These are phyloP conservation scores for Brachyhypopomus occidentalis DNA, from an alignment of 2,113 vertebrate genomes.

Conservation along the genomic window DNA sequence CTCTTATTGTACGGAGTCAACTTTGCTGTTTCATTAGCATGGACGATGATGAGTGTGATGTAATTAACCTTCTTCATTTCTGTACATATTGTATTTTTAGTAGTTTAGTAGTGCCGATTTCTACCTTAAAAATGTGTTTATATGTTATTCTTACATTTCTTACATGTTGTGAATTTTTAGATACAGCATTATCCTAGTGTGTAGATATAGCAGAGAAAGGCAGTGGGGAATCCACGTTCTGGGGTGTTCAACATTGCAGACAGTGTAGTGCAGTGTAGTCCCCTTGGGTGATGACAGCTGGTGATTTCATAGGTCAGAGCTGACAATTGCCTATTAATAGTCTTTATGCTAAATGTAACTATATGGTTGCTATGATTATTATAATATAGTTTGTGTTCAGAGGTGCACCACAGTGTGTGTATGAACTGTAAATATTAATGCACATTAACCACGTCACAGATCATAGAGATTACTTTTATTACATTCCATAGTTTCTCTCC, in stretches of 20 bases:
- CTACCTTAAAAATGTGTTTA: neutral
- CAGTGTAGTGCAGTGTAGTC: too few relatives aligned
- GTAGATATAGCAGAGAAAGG: neutral
- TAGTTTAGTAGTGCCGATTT: neutral
- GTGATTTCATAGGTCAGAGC: neutral
- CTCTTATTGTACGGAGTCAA: neutral
- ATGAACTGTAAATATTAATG: conserved; percentile 12
- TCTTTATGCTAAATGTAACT: neutral
- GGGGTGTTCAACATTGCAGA: too few relatives aligned
- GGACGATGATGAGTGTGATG: neutral
- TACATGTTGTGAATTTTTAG: neutral
- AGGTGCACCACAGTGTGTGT: neutral
- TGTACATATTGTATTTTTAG: neutral
- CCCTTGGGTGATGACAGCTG: too few relatives aligned
- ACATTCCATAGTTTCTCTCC: conserved; percentile 59
- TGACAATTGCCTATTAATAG: neutral
- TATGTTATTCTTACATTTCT: neutral
- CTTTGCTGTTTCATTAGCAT: neutral
- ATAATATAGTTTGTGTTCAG: neutral
- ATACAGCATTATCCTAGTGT: neutral
- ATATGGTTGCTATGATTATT: neutral
- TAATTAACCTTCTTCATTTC: neutral
- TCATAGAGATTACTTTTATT: conserved; percentile 66
- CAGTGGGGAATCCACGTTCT: too few relatives aligned
- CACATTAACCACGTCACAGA: neutral